Conservation (phyloP, 1,140 invertebrate species). For the Dermatophagoides farinae region DNA sequence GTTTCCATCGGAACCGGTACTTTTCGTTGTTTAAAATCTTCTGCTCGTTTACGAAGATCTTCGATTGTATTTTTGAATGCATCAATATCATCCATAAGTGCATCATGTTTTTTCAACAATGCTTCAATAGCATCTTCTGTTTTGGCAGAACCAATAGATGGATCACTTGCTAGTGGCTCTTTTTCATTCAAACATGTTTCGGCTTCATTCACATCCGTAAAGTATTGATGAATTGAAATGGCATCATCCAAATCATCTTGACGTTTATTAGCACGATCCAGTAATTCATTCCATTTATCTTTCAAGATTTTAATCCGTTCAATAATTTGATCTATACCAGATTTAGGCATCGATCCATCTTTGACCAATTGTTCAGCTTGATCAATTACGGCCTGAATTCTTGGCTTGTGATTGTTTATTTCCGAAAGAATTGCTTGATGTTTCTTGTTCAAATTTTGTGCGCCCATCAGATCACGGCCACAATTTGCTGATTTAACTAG, state of each 20-base stretch:
- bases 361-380: constrained; percentile 73
- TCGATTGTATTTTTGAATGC: constrained; percentile 89
- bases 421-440: constrained; percentile 94
- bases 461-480: constrained; percentile 89
- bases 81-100: constrained; percentile 84
- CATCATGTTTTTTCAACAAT: constrained; percentile 92
- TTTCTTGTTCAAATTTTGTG: constrained; percentile 97
- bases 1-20: constrained; percentile 63
- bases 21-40: constrained; percentile 82
- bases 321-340: constrained; percentile 65
- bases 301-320: constrained; percentile 51
- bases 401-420: constrained; percentile 87
- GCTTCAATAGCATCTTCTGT: constrained; percentile 97
- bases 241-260: constrained; percentile 95
- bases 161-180: constrained; percentile 76
- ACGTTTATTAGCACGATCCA: constrained; percentile 45
- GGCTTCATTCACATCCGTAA: constrained; percentile 96
- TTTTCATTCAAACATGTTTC: constrained; percentile 99
- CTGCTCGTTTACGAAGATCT: constrained; percentile 72
- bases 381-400: constrained; percentile 67
- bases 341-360: constrained; percentile 47
- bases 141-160: constrained; percentile 69
- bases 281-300: constrained; percentile 52
- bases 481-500: constrained; percentile 90
- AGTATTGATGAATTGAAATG: constrained; percentile 92